Conservation (phyloP, 2,888 invertebrate species). For the Standfussiana lucernea region DNA sequence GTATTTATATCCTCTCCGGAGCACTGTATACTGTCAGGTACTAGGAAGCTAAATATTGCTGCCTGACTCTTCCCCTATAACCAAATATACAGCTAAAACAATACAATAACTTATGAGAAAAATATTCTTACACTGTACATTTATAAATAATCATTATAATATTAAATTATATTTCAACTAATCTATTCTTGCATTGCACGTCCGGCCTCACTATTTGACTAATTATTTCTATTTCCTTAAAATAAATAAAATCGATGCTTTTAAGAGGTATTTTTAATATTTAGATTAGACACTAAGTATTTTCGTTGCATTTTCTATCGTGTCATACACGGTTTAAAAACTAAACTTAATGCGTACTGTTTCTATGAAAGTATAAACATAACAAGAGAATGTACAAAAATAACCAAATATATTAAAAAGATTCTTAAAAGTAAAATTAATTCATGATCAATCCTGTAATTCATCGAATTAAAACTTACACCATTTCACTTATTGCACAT, state of each 20-base stretch:
- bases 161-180: slow-evolving; percentile 53
- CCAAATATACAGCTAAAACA: slow-evolving; percentile 64
- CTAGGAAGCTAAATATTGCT: slow-evolving; percentile 88
- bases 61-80: slow-evolving; percentile 83
- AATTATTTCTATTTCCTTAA: slow-evolving; percentile 56
- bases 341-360: slow-evolving; percentile 16
- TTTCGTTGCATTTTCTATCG: slow-evolving; percentile 41
- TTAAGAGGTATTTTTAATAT: slow-evolving; percentile 59
- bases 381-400: slow-evolving; percentile 22
- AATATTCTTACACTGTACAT: slow-evolving; percentile 65
- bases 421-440: not conserved
- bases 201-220: slow-evolving; percentile 81
- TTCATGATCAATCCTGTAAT: slow-evolving; percentile 18
- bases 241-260: slow-evolving; percentile 65
- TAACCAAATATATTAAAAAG: slow-evolving; percentile 3
- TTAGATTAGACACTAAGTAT: slow-evolving; percentile 31
- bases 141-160: slow-evolving; percentile 33
- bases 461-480: slow-evolving; percentile 21
- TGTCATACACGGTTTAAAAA: slow-evolving; percentile 53
- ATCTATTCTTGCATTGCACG: slow-evolving; percentile 89
- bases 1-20: slow-evolving; percentile 79
- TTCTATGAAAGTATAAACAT: slow-evolving; percentile 27
- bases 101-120: slow-evolving; percentile 43
- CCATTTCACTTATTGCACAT: slow-evolving; percentile 73
- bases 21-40: slow-evolving; percentile 87